phyloP scores from a whole-genome alignment of 1,140 invertebrate species.

The Pseudobourletiella spinata region DNA sequence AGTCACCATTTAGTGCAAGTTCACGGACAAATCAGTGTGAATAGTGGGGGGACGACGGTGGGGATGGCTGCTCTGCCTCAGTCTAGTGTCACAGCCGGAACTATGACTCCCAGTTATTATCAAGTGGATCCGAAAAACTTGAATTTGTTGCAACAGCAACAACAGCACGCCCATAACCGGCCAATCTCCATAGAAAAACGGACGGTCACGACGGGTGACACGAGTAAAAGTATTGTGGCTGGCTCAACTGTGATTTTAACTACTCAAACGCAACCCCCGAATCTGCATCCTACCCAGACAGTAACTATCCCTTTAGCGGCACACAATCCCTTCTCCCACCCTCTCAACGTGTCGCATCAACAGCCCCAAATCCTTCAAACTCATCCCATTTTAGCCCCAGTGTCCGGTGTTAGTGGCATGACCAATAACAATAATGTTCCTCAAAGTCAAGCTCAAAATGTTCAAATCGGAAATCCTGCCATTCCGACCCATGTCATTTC shows the following conservation, averaged over 20 bases:
- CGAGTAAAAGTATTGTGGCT: slow-evolving; percentile 8
- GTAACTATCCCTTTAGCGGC: slow-evolving; percentile 20
- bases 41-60: not conserved
- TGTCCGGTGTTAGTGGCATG: not conserved
- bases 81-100: slow-evolving; percentile 8
- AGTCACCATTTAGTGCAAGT: slow-evolving; percentile 31
- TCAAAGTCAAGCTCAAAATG: slow-evolving; percentile 3
- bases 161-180: slow-evolving; percentile 8
- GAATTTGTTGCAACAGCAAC: slow-evolving; percentile 8
- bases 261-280: slow-evolving; percentile 5
- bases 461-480: slow-evolving; percentile 7
- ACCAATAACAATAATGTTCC: not conserved
- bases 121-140: slow-evolving; percentile 18
- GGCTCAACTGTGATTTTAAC: slow-evolving; percentile 29
- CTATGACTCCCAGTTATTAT: slow-evolving; percentile 22
- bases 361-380: slow-evolving; percentile 3
- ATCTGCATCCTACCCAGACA: slow-evolving; percentile 11
- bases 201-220: not conserved
- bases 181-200: slow-evolving; percentile 29
- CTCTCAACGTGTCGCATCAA: slow-evolving; percentile 13
- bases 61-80: slow-evolving; percentile 7
- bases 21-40: slow-evolving; percentile 22
- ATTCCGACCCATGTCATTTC: slow-evolving; percentile 34
- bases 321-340: slow-evolving; percentile 17
- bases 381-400: slow-evolving; percentile 11